Conservation (phyloP, 1,140 invertebrate genomes). For the Drosophila micromelanica region DNA sequence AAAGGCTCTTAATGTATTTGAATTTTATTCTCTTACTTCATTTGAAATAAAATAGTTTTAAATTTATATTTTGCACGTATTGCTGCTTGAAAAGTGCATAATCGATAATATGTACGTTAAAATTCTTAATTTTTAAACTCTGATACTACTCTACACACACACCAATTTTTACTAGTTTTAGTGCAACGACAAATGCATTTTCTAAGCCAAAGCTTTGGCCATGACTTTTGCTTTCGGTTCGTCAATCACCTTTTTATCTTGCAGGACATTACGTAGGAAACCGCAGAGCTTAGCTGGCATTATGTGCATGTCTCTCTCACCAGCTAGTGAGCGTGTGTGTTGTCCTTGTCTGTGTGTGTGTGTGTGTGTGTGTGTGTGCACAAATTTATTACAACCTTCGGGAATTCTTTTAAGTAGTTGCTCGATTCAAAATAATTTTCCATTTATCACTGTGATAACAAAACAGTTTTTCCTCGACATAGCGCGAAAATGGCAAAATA, state of each 20-base stretch:
- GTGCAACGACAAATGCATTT: constrained; percentile 70
- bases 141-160: background rate
- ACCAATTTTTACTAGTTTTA: constrained; percentile 7
- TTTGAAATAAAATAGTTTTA: background rate
- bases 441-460: constrained; percentile 83
- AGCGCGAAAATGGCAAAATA: constrained; percentile 80
- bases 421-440: constrained; percentile 84
- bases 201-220: constrained; percentile 70
- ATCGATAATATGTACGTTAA: constrained; percentile 1
- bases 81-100: constrained; percentile 14
- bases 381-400: constrained; percentile 82
- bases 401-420: constrained; percentile 83
- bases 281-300: constrained; percentile 56
- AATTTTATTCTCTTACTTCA: no score
- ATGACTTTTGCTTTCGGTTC: constrained; percentile 81
- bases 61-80: constrained; percentile 5
- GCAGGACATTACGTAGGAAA: constrained; percentile 71
- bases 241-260: constrained; percentile 81
- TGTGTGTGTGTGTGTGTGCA: constrained; percentile 37
- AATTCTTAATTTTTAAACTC: background rate
- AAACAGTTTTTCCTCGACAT: constrained; percentile 68
- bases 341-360: no score
- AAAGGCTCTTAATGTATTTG: background rate
- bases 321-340: constrained; percentile 13
- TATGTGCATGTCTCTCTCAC: constrained; percentile 55